These are phyloP conservation scores for Pinna nobilis DNA, from an alignment of 1,140 invertebrate species.

Conservation along the genomic window DNA sequence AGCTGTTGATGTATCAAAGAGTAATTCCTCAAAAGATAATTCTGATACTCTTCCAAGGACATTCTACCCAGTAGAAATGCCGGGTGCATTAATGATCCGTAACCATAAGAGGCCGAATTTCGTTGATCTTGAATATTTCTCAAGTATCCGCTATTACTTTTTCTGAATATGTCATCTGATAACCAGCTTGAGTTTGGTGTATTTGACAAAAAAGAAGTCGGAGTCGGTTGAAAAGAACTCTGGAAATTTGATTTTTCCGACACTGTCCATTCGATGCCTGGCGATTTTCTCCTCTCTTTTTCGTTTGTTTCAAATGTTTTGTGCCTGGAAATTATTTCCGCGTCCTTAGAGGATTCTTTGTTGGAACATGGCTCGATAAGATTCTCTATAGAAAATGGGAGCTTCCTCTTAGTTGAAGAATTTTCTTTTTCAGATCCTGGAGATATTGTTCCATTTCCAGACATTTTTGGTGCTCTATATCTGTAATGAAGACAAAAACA, in stretches of 20 bases:
- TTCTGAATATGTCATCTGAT: constrained; percentile 1
- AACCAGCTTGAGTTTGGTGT: too few relatives aligned
- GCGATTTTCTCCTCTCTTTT: neutral
- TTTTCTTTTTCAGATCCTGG: constrained; percentile 27
- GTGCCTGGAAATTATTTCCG: constrained; percentile 8
- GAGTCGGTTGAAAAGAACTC: constrained; percentile 6
- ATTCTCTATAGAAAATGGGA: constrained; percentile 67
- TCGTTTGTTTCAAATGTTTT: neutral
- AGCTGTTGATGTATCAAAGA: constrained; percentile 47
- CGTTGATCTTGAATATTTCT: constrained; percentile 31
- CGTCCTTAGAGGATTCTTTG: constrained; percentile 22
- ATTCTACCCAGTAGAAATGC: constrained; percentile 57
- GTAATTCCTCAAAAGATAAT: constrained; percentile 54
- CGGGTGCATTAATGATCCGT: constrained; percentile 53
- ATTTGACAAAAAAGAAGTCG: neutral
- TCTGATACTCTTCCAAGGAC: constrained; percentile 56
- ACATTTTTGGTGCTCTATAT: neutral
- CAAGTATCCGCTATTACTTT: constrained; percentile 29
- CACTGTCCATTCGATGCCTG: neutral
- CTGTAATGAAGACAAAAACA: neutral
- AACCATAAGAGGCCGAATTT: constrained; percentile 20
- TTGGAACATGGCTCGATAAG: constrained; percentile 52
- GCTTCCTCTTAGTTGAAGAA: constrained; percentile 42
- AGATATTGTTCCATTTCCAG: neutral
- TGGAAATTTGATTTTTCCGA: too few relatives aligned